These are phyloP conservation scores for Lepilemur septentrionalis DNA, from an alignment of 2,797 vertebrate genomes.

Conservation along the genomic window DNA sequence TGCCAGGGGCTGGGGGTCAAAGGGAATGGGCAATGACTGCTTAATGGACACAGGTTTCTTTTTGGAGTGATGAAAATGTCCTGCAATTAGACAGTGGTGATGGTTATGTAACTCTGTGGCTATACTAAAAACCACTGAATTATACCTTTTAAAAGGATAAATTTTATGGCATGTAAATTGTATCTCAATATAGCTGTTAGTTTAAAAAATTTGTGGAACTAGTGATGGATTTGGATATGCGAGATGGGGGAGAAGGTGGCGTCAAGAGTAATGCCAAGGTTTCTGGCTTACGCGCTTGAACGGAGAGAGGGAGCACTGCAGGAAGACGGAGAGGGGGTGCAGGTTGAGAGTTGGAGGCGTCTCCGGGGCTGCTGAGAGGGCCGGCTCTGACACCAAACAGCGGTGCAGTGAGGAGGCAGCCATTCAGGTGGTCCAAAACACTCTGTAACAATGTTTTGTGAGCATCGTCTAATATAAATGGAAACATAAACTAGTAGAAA, in stretches of 20 bases:
- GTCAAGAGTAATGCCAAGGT: background rate
- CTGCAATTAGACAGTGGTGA: background rate
- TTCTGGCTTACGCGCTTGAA: background rate
- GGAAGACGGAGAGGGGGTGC: background rate
- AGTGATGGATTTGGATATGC: background rate
- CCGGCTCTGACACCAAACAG: background rate
- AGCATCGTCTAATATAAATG: background rate
- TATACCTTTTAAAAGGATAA: background rate
- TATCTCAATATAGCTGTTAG: background rate
- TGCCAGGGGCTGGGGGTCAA: background rate
- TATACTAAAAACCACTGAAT: background rate
- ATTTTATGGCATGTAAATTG: constrained; percentile 32
- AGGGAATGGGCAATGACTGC: background rate
- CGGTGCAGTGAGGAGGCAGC: background rate
- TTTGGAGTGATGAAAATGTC: background rate
- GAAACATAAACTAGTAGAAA: background rate
- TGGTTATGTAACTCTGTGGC: background rate
- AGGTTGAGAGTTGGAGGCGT: background rate
- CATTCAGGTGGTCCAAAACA: background rate
- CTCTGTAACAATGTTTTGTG: background rate
- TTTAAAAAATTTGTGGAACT: background rate
- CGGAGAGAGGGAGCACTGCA: background rate
- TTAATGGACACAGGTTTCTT: background rate
- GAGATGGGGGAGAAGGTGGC: background rate
- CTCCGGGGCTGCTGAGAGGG: background rate